A percentile compares a stretch with the other conserved stretches of the same genome.
phyloP scores from a whole-genome alignment of 2,113 vertebrate species.

The Sialia sialis region DNA sequence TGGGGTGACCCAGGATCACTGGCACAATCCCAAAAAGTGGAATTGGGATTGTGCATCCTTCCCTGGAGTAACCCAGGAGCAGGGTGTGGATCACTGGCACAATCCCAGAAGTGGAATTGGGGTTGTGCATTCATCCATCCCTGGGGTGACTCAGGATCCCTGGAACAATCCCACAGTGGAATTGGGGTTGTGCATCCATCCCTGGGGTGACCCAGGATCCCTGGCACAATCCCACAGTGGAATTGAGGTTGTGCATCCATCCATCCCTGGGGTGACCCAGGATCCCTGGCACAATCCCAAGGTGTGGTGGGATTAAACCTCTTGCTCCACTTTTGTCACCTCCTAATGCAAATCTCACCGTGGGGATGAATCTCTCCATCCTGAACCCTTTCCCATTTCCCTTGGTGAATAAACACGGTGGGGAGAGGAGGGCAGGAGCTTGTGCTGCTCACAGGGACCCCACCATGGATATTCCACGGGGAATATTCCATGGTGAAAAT shows the following conservation, averaged over 20 bases:
- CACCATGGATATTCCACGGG: fast-evolving
- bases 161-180: fast-evolving
- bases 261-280: fast-evolving
- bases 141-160: fast-evolving
- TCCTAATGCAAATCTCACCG: neutral
- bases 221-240: fast-evolving
- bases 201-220: fast-evolving
- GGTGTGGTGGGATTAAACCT: fast-evolving
- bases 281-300: fast-evolving
- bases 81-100: fast-evolving
- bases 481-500: neutral
- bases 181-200: neutral
- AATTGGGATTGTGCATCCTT: neutral
- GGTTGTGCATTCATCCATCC: neutral
- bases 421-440: neutral
- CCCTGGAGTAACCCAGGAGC: fast-evolving
- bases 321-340: neutral
- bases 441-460: fast-evolving
- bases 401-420: fast-evolving
- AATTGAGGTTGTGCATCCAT: neutral
- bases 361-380: neutral
- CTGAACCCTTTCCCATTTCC: neutral
- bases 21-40: fast-evolving
- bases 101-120: fast-evolving
- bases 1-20: fast-evolving